A percentile compares a stretch with the other conserved stretches of the same genome.
Conservation (phyloP, 2,888 invertebrate species). For the Hydrotaea diabolus region DNA sequence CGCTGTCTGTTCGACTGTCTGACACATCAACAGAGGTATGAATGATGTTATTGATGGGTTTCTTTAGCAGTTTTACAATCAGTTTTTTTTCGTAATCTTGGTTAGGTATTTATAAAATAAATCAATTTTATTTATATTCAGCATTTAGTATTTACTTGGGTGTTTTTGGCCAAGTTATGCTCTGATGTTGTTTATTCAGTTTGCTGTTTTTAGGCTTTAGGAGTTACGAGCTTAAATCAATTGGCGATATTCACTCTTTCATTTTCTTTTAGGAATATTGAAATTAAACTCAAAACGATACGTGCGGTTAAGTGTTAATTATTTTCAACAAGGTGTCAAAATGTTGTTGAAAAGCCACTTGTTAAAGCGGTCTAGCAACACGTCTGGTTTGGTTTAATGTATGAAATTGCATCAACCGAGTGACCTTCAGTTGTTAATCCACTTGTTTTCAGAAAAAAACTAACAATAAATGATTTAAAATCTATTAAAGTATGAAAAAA, state of each 20-base stretch:
- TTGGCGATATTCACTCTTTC: too few relatives aligned
- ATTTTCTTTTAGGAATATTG: too few relatives aligned
- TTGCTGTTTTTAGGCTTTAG: too few relatives aligned
- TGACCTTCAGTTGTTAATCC: slow-evolving; percentile 1
- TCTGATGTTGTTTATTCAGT: background rate
- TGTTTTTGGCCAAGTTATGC: too few relatives aligned
- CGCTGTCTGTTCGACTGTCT: too few relatives aligned
- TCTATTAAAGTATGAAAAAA: too few relatives aligned
- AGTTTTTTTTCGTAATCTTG: slow-evolving; percentile 19
- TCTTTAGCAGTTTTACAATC: background rate
- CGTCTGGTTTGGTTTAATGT: too few relatives aligned
- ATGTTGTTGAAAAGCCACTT: background rate
- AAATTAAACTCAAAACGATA: too few relatives aligned
- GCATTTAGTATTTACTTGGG: background rate
- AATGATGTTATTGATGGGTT: slow-evolving; percentile 7
- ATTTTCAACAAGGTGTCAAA: slow-evolving; percentile 1
- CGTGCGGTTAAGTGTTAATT: slow-evolving; percentile 30
- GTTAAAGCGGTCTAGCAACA: too few relatives aligned
- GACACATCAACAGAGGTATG: background rate
- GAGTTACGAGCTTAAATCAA: too few relatives aligned
- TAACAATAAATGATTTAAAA: background rate
- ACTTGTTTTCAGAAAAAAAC: background rate
- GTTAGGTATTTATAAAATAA: background rate
- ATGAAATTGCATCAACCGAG: background rate
- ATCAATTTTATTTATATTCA: background rate